Base-by-base conservation (phyloP, 2,797 vertebrate genomes). In the Microctenopoma stevenorrisi region DNA sequence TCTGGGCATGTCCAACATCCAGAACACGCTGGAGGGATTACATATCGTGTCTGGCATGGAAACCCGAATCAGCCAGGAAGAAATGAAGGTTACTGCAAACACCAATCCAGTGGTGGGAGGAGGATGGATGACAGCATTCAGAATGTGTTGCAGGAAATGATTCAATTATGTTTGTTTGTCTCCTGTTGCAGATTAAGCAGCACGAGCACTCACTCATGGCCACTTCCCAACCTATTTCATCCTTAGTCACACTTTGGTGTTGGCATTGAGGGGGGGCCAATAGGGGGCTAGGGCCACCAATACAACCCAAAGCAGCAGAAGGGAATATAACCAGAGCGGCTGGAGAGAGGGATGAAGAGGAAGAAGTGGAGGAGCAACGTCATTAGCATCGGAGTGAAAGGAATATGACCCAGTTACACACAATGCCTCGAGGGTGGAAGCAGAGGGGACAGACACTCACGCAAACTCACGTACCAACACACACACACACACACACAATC, bases 321-420 rank as follows among this genome's bases (percentile, higher is more conserved):
- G 56, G 15, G 82, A 86, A 78, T 63, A 74, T 55, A 66, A 75
- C 59, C 57, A 59, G 13, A 53, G 52, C 2, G 53, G 72, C 9
- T 16, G 52, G 40, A 55, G 72, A 18, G 14, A 65, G 67, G 64
- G 68, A 66, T 16, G 57, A 74, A 63, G 77, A 71, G 52, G 56
- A 74, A 33, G 46, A 76, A 7, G 28, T 35, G 71, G 69, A 79
- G 81, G 81, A 75, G 74, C 57, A 33, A 47, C 74, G 63, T 59
- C 55, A 60, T 80, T 69, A 70, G 68, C 70, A 70, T 68, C 73
- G 72, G 63, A 62, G 76, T 30, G 59, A 71, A 56, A 73, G 71
- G 58, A 84, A 71, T 61, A 30, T 92, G 91, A 92, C 91, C 93
- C 84, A 93, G 75, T 91, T 93, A 86, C 42, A 18, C 86, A 92